phyloP scores from a whole-genome alignment of 2,888 invertebrate species.

The Sinhomidia bicolor region DNA sequence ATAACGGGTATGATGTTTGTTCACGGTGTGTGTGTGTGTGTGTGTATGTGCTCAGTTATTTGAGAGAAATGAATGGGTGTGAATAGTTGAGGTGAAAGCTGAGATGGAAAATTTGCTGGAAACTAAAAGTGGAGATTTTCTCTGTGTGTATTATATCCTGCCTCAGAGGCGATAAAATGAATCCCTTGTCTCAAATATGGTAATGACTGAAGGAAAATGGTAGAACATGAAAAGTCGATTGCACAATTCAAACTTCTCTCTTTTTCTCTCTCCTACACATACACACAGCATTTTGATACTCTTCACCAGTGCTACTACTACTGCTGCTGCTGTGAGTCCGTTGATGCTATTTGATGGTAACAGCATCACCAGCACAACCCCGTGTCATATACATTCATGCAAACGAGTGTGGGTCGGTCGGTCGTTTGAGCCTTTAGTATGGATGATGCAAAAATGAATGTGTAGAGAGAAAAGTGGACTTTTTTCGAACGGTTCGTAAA shows the following conservation, averaged over 20 bases:
- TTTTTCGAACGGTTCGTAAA: too few relatives aligned
- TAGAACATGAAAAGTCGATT: slow-evolving; percentile 74
- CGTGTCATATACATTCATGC: slow-evolving; percentile 36
- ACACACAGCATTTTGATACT: not conserved
- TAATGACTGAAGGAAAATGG: slow-evolving; percentile 73
- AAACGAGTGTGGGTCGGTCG: slow-evolving; percentile 11
- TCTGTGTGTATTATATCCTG: slow-evolving; percentile 69
- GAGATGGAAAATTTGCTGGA: slow-evolving; percentile 58
- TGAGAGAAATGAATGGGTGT: slow-evolving; percentile 69
- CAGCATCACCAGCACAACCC: not conserved
- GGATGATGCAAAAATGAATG: not conserved
- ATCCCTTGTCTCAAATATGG: slow-evolving; percentile 74
- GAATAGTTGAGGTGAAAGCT: slow-evolving; percentile 69
- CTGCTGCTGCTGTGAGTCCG: not conserved
- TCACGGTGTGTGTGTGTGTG: not conserved
- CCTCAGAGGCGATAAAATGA: slow-evolving; percentile 74
- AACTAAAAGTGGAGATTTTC: slow-evolving; percentile 67
- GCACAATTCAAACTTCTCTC: slow-evolving; percentile 72
- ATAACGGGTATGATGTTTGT: not conserved
- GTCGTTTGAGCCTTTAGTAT: not conserved
- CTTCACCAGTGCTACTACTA: not conserved
- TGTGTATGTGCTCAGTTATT: slow-evolving; percentile 16
- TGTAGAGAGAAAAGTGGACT: not conserved
- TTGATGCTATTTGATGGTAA: not conserved
- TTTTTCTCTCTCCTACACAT: slow-evolving; percentile 17